Evolutionary conservation across 2,888 invertebrate species (phyloP).

Genomic region (Ischnus inquisitorius): DNA sequence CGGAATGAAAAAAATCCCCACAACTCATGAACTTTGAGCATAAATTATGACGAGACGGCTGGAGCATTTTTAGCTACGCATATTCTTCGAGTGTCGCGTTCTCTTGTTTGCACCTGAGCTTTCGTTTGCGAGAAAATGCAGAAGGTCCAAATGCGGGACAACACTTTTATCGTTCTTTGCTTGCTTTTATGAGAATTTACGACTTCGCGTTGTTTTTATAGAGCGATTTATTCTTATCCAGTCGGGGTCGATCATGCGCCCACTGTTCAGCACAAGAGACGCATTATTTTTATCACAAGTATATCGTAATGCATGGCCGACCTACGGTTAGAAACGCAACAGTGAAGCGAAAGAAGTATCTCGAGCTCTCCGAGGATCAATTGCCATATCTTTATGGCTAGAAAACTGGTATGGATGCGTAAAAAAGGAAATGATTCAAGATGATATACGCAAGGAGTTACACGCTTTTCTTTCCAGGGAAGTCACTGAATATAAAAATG

Average conservation of each 20-base stretch:
- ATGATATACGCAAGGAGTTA: no score
- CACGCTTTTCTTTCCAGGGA: no score
- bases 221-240: constrained; percentile 47
- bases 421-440: no score
- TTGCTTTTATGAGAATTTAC: constrained; percentile 39
- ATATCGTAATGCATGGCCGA: background rate
- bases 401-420: no score
- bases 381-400: background rate
- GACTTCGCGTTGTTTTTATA: constrained; percentile 37
- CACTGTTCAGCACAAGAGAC: background rate
- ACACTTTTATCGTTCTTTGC: constrained; percentile 40
- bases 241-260: constrained; percentile 21
- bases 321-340: background rate
- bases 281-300: background rate
- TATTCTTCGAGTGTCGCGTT: constrained; percentile 52
- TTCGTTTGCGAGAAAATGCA: constrained; percentile 17
- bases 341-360: background rate
- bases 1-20: constrained; percentile 13
- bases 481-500: no score
- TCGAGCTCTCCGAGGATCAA: background rate
- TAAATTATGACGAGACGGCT: constrained; percentile 37
- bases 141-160: constrained; percentile 12
- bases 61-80: constrained; percentile 25
- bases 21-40: constrained; percentile 33
- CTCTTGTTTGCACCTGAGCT: constrained; percentile 50